Evolutionary conservation across 2,797 vertebrate genomes (phyloP), one percentile per base, ranked within the genome.

Genomic region (Gadopsis marmoratus): DNA sequence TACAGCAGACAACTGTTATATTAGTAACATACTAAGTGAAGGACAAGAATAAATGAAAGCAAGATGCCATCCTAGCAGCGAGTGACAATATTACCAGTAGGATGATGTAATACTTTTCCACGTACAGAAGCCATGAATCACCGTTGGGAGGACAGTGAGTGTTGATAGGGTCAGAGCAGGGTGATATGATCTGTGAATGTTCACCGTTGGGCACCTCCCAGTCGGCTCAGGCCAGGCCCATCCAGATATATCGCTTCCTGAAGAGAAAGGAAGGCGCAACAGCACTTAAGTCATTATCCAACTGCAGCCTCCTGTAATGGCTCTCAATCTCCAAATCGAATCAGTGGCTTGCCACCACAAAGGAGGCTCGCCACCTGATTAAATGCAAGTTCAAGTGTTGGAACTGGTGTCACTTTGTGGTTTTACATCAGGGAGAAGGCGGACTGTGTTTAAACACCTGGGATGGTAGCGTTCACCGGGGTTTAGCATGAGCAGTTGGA

Each of bases 251-350:
- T 92, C 82, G 78, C 88, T 92, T 93, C 90, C 89, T 91, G 85
- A 61, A 73, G 76, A 86, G 83, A 88, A 87, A 85, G 90, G 76
- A 91, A 90, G 78, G 86, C 74, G 19, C 86, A 92, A 73, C 88
- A 87, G 89, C 91, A 92, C 92, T 91, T 90, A 92, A 93, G 90
- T 90, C 90, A 92, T 93, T 92, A 93, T 84, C 88, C 79, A 76
- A 47, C 86, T 67, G 81, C 89, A 83, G 85, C 79, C 74, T 84
- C 78, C 81, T 73, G 74, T 92, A 89, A 93, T 91, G 85, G 89
- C 91, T 87, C 86, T 89, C 87, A 76, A 92, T 90, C 89, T 90
- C 75, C 60, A 89, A 87, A 92, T 93, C 84, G 86, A 92, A 94
- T 94, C 90, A 93, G 89, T 67, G 86, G 90, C 82, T 86, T 56